Base-by-base conservation (phyloP, 1,140 invertebrate genomes). In the Drosophila tristis region DNA sequence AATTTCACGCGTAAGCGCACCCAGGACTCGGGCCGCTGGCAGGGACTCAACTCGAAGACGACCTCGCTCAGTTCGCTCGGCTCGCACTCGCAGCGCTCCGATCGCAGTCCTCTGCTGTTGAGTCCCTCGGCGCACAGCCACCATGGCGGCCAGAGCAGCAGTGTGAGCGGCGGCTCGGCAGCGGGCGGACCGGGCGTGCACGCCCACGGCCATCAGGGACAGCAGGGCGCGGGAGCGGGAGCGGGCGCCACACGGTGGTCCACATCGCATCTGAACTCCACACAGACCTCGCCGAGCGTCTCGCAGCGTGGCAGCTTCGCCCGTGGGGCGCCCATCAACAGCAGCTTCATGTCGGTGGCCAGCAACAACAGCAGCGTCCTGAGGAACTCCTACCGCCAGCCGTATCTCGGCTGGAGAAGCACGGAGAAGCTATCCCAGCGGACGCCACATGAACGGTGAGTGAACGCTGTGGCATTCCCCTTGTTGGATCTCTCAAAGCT, bases 401-500 rank as follows among this genome's bases (percentile, higher is more conserved):
- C 97, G 8, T 98, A 98, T 92, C 93, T 98, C 29, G 97, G 97
- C 55, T 98, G 97, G 97, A 93, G 97, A 73, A 97, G 96, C 63
- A 96, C 97, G 85, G 97, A 98, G 92, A 94, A 96, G 39, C 65
- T 92, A 3, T 93, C 94, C 48, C 95, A 95, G 62, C 96, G 31
- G 71, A 97, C 97, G 8, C 96, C 97, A 29, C 96, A 97, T 58
- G 97, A 98, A 93, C 94, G 96, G 93, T 94, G 54, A 77, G 77
- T 63, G 1, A 0, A 15, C 20, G 20, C 20, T 23, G n/a, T 16
- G 8, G 2, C 47, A 13, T 49, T n/a, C 15, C 20, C 15, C 9
- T 45, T 20, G 20, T 16, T 16, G 44, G 9, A 20, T 16, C 20
- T 16, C 15, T n/a, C 15, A 45, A 8, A 45, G 8, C 20, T 49